Percentiles rank a stretch among this genome's conserved stretches.
Evolutionary conservation across 2,888 invertebrate genomes (phyloP).

Genomic region (Epinotia ramella): DNA sequence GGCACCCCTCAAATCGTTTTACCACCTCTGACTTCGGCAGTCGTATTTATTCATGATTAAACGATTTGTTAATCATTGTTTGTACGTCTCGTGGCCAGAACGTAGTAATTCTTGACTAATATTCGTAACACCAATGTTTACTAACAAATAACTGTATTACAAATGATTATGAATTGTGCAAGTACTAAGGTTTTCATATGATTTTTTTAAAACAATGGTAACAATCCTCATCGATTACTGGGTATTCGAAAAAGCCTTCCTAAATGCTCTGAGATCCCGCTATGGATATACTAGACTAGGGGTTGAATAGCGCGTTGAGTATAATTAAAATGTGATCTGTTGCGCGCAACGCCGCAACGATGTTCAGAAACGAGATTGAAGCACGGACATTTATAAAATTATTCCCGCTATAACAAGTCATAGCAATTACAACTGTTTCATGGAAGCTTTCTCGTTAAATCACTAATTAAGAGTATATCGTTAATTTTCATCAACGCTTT

Average conservation of each 20-base stretch:
- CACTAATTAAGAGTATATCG: conserved; percentile 2
- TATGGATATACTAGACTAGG: no score
- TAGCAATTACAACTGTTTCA: background rate
- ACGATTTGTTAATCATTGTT: no score
- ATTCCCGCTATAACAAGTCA: background rate
- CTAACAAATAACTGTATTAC: no score
- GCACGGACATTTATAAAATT: conserved; percentile 4
- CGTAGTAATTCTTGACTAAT: no score
- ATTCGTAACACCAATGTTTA: no score
- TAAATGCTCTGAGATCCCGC: background rate
- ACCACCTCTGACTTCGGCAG: background rate
- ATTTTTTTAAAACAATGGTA: background rate
- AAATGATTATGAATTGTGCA: no score
- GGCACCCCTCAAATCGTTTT: conserved; percentile 1
- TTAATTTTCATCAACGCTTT: conserved; percentile 22
- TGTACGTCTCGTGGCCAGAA: no score
- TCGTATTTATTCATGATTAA: background rate
- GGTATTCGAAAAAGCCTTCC: background rate
- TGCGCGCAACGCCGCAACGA: no score
- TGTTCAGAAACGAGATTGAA: background rate
- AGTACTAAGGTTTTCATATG: no score
- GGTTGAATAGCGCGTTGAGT: background rate
- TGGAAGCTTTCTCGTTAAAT: conserved; percentile 13
- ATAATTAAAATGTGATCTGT: background rate
- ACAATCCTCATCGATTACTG: no score